These are phyloP conservation scores for Paramormyrops hopkinsi DNA, from an alignment of 2,797 vertebrate genomes.

Conservation along the genomic window DNA sequence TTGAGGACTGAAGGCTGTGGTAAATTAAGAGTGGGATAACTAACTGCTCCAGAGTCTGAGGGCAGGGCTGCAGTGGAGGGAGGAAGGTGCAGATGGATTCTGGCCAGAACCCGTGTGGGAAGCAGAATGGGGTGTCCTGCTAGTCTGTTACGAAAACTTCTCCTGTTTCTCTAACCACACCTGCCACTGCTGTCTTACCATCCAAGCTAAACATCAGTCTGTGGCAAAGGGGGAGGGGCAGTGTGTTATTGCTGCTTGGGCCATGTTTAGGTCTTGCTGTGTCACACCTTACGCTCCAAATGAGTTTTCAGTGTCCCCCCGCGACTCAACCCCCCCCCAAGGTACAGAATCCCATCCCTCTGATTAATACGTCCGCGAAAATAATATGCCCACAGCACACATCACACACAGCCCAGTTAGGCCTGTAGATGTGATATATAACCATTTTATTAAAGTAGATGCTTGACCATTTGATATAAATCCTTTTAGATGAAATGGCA, in stretches of 20 bases:
- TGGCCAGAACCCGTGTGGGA: background rate
- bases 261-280: background rate
- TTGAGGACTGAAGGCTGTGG: background rate
- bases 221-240: background rate
- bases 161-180: background rate
- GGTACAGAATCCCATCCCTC: background rate
- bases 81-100: background rate
- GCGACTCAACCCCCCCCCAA: background rate
- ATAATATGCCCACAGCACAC: background rate
- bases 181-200: background rate
- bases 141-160: background rate
- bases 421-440: background rate
- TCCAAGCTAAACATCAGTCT: background rate
- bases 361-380: background rate
- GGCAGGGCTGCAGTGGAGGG: background rate
- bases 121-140: background rate
- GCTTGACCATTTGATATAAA: background rate
- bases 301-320: background rate
- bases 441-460: conserved; percentile 13
- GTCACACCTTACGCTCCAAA: background rate
- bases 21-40: background rate
- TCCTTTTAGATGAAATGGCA: background rate
- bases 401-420: background rate
- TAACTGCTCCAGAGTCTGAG: background rate
- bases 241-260: background rate